Percentiles rank a stretch among this genome's conserved stretches.
Conservation (phyloP, 1,140 invertebrate genomes). For the Branchinecta lindahli region DNA sequence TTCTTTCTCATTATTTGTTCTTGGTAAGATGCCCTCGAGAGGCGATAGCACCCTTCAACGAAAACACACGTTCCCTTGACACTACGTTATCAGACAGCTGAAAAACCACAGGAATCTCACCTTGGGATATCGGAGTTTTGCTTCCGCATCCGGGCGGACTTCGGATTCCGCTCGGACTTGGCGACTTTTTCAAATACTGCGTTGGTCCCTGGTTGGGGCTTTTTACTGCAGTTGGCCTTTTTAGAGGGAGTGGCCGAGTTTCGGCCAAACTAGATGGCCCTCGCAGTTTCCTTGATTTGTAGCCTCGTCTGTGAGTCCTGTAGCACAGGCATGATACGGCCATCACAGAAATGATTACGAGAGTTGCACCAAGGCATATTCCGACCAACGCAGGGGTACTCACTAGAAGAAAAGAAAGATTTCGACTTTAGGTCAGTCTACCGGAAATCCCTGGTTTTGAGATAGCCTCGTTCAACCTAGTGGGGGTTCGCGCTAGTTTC, state of each 20-base stretch:
- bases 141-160: constrained; percentile 25
- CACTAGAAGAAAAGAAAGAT: constrained; percentile 35
- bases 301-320: constrained; percentile 29
- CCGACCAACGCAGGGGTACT: constrained; percentile 44
- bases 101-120: neutral
- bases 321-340: constrained; percentile 44
- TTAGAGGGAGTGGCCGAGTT: constrained; percentile 39
- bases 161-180: constrained; percentile 55
- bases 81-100: too few relatives aligned
- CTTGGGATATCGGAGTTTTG: constrained; percentile 20
- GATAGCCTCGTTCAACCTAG: too few relatives aligned
- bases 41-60: too few relatives aligned
- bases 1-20: too few relatives aligned
- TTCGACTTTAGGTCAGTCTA: neutral
- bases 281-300: constrained; percentile 22
- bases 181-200: constrained; percentile 73
- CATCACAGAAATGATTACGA: constrained; percentile 40
- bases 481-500: too few relatives aligned
- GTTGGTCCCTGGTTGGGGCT: constrained; percentile 43
- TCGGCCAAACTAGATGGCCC: constrained; percentile 29
- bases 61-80: too few relatives aligned
- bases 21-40: too few relatives aligned
- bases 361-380: constrained; percentile 40
- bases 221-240: constrained; percentile 47
- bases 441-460: too few relatives aligned